Base-by-base conservation (phyloP, 1,140 invertebrate genomes). In the Cherax quadricarinatus region DNA sequence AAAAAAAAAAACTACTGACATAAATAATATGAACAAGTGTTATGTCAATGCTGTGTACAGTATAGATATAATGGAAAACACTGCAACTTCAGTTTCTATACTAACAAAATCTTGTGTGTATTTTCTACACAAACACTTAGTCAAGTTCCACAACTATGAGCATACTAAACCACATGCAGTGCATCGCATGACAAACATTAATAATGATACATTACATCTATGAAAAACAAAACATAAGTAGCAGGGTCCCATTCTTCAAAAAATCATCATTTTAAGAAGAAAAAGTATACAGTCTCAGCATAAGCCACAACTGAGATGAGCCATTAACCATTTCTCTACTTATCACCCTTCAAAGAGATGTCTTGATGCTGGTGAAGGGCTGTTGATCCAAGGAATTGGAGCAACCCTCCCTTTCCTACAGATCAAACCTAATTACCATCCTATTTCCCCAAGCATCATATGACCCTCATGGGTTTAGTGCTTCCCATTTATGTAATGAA, bases 281-380 rank as follows among this genome's bases (percentile, higher is more conserved):
- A 21, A 75, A 75, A 14, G 2, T 75, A 75, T 2, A 12, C 0
- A 75, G 12, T 75, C n/a, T 75, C 5, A 30, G 70, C 70, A 24
- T 30, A 30, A 75, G 24, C 70, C 14, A 5, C 24, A 12, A 75
- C 18, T 9, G 6, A 75, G 70, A 24, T 75, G 70, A 75, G 18
- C n/a, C 70, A 75, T 75, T 75, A 30, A 24, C 70, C n/a, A 75
- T 75, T 75, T 75, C 70, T 75, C n/a, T 1, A 24, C 70, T 75
- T 12, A 75, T 75, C 70, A 12, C 12, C 62, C 12, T 5, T 21
- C 4, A 60, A 9, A 60, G 57, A 60, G 57, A 16, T 60, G 9
- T 12, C 30, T 41, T 41, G 30, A 41, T 0, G 30, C 30, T 41
- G 30, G 30, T 41, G 30, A 41, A 41, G 30, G 30, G 30, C 30